Base-by-base conservation (phyloP, 1,140 invertebrate genomes). In the Leptinotarsa defecta region DNA sequence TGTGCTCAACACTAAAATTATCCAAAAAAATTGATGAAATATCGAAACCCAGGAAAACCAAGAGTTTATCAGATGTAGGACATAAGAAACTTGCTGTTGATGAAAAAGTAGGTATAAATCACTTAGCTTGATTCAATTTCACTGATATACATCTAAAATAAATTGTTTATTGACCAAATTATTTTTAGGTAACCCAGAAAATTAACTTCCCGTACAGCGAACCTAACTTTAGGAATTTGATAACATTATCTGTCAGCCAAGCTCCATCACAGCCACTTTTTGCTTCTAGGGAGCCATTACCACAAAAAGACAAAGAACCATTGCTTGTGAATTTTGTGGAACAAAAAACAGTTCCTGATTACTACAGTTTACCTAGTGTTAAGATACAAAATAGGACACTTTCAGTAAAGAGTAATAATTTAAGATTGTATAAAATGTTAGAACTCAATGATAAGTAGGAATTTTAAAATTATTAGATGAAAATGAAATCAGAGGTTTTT, bases 191-290 rank as follows among this genome's bases (percentile, higher is more conserved):
- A 15, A 76, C 81, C 15, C 78, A 74, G 74, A 76, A 82, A 79
- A 77, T 83, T 13, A 83, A 83, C 73, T 82, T 82, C 75, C 80
- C 82, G 1, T 79, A 77, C 74, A 77, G 76, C 15, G 69, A 82
- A 74, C 68, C 76, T 57, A 79, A 83, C 24, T 83, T 79, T 69
- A 83, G 78, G 69, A 79, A 83, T 75, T 77, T 83, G 67, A 82
- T 83, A 65, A 81, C 82, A 13, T 73, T 83, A 27, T 67, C 73
- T 65, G 74, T 72, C 49, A 57, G 70, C 48, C 74, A 75, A 74
- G 43, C 49, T 70, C 77, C 73, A 64, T 4, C 76, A n/a, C 74
- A 77, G 64, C 61, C 73, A 19, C n/a, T 73, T 62, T 19, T 78
- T 63, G 20, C 49, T 24, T 67, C 75, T 3, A 78, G 78, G 63